Percentiles rank a stretch among this genome's conserved stretches.
Conservation (phyloP, 1,140 invertebrate genomes). For the Drosophila funebris region DNA sequence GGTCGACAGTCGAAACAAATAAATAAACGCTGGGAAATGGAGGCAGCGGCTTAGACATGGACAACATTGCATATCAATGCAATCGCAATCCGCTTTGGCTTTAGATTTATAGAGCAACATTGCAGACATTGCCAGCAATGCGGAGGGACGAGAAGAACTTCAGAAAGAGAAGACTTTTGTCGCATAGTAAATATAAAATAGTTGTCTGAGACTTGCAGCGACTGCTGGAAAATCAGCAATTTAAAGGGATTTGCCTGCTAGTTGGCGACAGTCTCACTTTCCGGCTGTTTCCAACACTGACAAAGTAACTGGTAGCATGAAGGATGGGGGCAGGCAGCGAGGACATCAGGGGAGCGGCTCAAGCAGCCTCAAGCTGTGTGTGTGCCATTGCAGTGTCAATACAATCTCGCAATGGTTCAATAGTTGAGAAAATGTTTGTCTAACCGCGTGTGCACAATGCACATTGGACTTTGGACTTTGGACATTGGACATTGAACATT, state of each 20-base stretch:
- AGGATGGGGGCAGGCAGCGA: background rate
- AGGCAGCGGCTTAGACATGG: slow-evolving; percentile 41
- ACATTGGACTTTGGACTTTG: slow-evolving; percentile 43
- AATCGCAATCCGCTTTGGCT: slow-evolving; percentile 74
- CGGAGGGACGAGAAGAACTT: background rate
- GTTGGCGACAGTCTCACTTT: slow-evolving; percentile 55
- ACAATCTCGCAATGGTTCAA: slow-evolving; percentile 78
- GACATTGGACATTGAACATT: background rate
- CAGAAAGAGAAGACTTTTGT: slow-evolving; percentile 28
- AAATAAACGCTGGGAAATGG: slow-evolving; percentile 50
- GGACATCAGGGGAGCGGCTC: background rate
- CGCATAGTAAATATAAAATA: slow-evolving; percentile 56
- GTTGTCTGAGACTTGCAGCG: slow-evolving; percentile 34
- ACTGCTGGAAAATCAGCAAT: slow-evolving; percentile 64
- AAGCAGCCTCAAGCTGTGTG: slow-evolving; percentile 42
- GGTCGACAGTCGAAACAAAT: slow-evolving; percentile 59
- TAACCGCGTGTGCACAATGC: slow-evolving; percentile 75
- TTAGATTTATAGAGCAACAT: slow-evolving; percentile 68
- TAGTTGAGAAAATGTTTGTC: slow-evolving; percentile 79
- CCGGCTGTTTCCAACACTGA: slow-evolving; percentile 20
- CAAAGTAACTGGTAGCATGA: slow-evolving; percentile 5
- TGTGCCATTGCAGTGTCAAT: slow-evolving; percentile 59
- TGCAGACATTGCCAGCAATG: slow-evolving; percentile 22
- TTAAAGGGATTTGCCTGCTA: slow-evolving; percentile 72
- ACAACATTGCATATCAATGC: slow-evolving; percentile 71